These are phyloP conservation scores for Mellilla xanthometata DNA, from an alignment of 2,888 invertebrate species.

Conservation along the genomic window DNA sequence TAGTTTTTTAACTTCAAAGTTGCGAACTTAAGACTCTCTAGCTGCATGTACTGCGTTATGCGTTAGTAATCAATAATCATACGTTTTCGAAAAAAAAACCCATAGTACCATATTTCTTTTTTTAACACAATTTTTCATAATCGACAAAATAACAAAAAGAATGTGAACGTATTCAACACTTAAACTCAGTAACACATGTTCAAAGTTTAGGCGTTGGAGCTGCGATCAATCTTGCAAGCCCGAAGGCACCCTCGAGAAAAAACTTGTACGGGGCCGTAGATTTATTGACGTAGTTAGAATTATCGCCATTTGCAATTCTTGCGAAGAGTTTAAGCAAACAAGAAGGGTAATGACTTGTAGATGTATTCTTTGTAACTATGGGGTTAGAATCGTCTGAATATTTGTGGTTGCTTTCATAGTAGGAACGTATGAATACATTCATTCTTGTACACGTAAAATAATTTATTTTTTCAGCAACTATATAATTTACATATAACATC, in stretches of 20 bases:
- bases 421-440: too few species aligned
- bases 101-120: too few species aligned
- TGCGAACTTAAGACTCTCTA: too few species aligned
- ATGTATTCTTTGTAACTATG: constrained; percentile 1
- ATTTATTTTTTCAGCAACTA: too few species aligned
- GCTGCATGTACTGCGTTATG: too few species aligned
- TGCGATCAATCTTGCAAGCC: constrained; percentile 74
- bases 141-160: constrained; percentile 31
- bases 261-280: constrained; percentile 72
- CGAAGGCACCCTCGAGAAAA: constrained; percentile 68
- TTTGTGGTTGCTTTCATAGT: too few species aligned
- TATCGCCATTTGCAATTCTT: constrained; percentile 82
- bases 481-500: too few species aligned
- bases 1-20: too few species aligned
- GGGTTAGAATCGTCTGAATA: neutral
- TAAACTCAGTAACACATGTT: constrained; percentile 60
- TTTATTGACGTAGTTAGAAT: constrained; percentile 80
- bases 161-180: constrained; percentile 36
- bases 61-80: too few species aligned
- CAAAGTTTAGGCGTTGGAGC: constrained; percentile 58
- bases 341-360: constrained; percentile 67
- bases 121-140: too few species aligned
- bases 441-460: too few species aligned
- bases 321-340: constrained; percentile 64
- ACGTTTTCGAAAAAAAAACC: too few species aligned